Percentiles rank a stretch among this genome's conserved stretches.
Conservation (phyloP, 2,797 vertebrate genomes). For the Eulemur mongoz region DNA sequence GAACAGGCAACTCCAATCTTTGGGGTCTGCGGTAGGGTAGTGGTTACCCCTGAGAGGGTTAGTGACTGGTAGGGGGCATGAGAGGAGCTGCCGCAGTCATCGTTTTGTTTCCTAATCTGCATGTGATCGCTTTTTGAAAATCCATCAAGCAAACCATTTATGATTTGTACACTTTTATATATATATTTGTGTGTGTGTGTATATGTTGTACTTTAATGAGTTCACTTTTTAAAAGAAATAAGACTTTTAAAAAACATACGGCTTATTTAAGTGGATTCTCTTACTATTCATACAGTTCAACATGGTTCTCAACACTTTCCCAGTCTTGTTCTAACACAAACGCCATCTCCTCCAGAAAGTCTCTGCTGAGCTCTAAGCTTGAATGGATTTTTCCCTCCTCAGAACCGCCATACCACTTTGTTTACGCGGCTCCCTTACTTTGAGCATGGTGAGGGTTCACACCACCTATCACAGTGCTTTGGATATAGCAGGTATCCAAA, state of each 20-base stretch:
- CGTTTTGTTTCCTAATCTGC: not conserved
- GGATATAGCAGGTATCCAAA: not conserved
- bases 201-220: not conserved
- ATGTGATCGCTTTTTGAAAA: not conserved
- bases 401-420: not conserved
- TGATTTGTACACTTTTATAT: not conserved
- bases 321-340: not conserved
- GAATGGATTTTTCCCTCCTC: not conserved
- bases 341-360: not conserved
- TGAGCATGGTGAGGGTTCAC: not conserved
- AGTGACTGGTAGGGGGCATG: not conserved
- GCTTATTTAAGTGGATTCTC: not conserved
- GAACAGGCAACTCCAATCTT: not conserved
- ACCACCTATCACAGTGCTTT: not conserved
- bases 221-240: not conserved
- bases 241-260: not conserved
- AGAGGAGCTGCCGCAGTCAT: fast-evolving
- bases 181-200: no score
- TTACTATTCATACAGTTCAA: not conserved
- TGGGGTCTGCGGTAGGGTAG: not conserved
- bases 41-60: not conserved
- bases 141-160: not conserved
- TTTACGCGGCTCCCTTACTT: not conserved
- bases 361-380: not conserved
- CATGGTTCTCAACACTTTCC: not conserved